phyloP scores from a whole-genome alignment of 2,888 invertebrate species.

The Lottia scabra region DNA sequence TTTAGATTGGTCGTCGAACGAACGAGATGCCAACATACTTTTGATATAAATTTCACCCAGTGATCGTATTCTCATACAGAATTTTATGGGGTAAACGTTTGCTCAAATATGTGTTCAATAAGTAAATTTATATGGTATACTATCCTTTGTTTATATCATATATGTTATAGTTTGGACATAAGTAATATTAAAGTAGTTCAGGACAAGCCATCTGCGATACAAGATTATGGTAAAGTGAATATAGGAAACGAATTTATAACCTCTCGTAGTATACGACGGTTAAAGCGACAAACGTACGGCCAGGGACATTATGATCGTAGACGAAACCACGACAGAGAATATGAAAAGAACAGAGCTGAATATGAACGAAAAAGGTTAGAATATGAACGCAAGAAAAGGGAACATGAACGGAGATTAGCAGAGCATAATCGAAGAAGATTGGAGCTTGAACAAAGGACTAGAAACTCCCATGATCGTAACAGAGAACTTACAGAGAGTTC shows the following conservation, averaged over 20 bases:
- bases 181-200: not conserved
- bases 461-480: too few species aligned
- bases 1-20: not conserved
- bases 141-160: not conserved
- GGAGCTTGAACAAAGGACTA: too few species aligned
- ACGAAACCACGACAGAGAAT: not conserved
- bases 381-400: too few species aligned
- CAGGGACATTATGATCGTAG: not conserved
- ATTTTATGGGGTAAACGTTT: not conserved
- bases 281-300: conserved; percentile 6
- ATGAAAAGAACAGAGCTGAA: too few species aligned
- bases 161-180: not conserved
- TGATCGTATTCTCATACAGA: too few species aligned
- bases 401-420: too few species aligned
- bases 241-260: not conserved
- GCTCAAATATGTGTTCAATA: not conserved
- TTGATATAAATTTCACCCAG: too few species aligned
- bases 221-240: not conserved
- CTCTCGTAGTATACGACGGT: conserved; percentile 12
- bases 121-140: not conserved
- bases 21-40: not conserved
- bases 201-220: not conserved
- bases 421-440: too few species aligned
- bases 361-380: too few species aligned
- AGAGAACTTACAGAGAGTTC: too few species aligned